phyloP scores from a whole-genome alignment of 2,797 vertebrate species.

The Anguilla anguilla region DNA sequence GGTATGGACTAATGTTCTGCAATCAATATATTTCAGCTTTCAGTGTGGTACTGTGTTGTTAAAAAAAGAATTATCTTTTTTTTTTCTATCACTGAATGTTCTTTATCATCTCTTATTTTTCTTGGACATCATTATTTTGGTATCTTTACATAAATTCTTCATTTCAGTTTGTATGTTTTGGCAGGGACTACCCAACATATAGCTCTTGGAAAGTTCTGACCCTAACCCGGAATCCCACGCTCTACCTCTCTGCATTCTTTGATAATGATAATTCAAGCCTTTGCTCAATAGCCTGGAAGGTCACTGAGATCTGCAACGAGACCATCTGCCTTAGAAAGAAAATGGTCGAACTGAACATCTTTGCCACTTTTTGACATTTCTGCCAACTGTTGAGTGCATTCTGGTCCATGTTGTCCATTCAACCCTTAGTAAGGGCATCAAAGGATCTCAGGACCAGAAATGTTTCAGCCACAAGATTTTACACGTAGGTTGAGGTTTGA shows the following conservation, averaged over 20 bases:
- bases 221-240: too few relatives aligned
- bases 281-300: neutral
- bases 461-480: neutral
- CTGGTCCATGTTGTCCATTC: neutral
- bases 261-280: neutral
- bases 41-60: neutral
- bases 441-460: neutral
- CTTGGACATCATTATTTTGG: too few relatives aligned
- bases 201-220: too few relatives aligned
- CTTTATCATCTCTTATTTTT: too few relatives aligned
- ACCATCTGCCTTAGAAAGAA: neutral
- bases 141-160: too few relatives aligned
- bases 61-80: neutral
- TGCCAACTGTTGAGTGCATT: too few relatives aligned
- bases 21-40: neutral
- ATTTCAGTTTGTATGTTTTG: too few relatives aligned
- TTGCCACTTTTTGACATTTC: neutral
- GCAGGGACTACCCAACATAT: too few relatives aligned
- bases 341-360: neutral
- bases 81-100: too few relatives aligned
- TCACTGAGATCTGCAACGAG: neutral
- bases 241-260: neutral
- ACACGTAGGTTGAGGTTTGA: neutral
- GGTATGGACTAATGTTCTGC: neutral
- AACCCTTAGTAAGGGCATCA: neutral